These are phyloP conservation scores for Pterocles orientalis DNA, from an alignment of 2,113 vertebrate species.

Conservation along the genomic window DNA sequence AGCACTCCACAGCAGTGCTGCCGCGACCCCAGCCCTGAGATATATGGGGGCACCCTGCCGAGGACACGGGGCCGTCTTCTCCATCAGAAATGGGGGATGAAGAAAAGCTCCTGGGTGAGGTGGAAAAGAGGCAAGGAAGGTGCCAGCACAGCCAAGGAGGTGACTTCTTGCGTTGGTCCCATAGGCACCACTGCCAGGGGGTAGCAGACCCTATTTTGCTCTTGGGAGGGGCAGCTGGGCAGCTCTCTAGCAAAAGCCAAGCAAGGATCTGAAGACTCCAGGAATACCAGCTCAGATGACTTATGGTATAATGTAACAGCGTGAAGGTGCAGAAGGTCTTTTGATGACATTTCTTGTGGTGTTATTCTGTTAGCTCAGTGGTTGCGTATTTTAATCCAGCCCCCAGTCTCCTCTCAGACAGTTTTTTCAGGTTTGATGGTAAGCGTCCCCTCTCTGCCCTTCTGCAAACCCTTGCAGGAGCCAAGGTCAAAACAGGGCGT, in stretches of 20 bases:
- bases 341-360: neutral
- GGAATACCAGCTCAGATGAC: neutral
- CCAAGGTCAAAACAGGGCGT: neutral
- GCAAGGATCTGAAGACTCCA: neutral
- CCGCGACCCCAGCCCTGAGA: neutral
- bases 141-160: neutral
- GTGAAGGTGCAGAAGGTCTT: neutral
- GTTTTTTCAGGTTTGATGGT: fast-evolving
- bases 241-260: neutral
- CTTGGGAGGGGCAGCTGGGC: neutral
- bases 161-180: neutral
- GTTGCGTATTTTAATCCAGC: neutral
- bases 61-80: fast-evolving
- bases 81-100: neutral
- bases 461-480: neutral
- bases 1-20: neutral
- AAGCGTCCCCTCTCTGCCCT: neutral
- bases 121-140: neutral
- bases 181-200: fast-evolving
- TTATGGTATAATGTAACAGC: neutral
- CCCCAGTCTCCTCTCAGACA: neutral
- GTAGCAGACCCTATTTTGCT: neutral
- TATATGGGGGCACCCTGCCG: neutral
- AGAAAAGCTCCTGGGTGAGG: neutral
- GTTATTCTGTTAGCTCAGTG: neutral